Evolutionary conservation across 2,113 vertebrate species (phyloP).

Genomic region (Sus scrofa): DNA sequence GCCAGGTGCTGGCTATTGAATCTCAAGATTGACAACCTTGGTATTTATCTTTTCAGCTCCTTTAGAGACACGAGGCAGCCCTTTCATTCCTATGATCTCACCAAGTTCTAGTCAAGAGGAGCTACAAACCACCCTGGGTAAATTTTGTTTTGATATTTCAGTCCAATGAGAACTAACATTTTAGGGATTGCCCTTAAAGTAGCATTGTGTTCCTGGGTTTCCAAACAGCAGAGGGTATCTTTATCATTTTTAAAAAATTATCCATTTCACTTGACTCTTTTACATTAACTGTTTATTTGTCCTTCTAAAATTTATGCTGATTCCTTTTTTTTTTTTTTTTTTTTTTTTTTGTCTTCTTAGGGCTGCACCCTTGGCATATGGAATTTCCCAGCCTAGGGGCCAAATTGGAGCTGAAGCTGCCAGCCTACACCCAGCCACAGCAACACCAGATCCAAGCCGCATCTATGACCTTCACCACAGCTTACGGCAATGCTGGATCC

Average conservation of each 20-base stretch:
- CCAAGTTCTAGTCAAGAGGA: conserved; percentile 78
- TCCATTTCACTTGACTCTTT: neutral
- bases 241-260: neutral
- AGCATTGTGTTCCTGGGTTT: neutral
- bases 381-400: too few species aligned
- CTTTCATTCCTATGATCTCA: conserved; percentile 82
- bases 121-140: conserved; percentile 78
- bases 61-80: conserved; percentile 84
- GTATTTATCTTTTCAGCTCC: conserved; percentile 87
- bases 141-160: conserved; percentile 52
- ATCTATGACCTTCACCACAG: too few species aligned
- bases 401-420: too few species aligned
- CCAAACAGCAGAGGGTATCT: neutral
- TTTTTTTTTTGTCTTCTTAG: too few species aligned
- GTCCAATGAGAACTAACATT: neutral
- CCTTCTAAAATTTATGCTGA: neutral
- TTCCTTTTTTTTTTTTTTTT: neutral
- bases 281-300: conserved; percentile 11
- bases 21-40: conserved; percentile 62
- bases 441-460: too few species aligned
- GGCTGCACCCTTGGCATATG: too few species aligned
- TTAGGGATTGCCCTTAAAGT: neutral
- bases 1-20: conserved; percentile 67
- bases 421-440: too few species aligned
- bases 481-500: too few species aligned